Conservation (phyloP, 1,140 invertebrate genomes). For the Pseudomyrmex flavicornis region DNA sequence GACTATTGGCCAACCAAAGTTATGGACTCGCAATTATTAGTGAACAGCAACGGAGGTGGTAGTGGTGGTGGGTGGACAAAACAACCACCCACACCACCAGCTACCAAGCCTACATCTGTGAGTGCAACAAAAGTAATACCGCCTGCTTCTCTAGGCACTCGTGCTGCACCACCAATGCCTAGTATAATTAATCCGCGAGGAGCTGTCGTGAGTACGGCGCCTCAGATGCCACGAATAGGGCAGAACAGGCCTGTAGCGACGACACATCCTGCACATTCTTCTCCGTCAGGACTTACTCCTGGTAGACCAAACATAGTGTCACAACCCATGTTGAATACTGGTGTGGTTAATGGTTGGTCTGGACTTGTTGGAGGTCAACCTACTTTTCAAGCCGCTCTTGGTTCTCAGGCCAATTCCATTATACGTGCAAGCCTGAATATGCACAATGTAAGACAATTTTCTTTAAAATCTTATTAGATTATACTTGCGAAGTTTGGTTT, state of each 20-base stretch:
- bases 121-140: slow-evolving; percentile 77
- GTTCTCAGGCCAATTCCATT: slow-evolving; percentile 80
- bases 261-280: slow-evolving; percentile 78
- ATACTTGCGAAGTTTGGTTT: background rate
- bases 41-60: slow-evolving; percentile 87
- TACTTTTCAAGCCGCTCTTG: slow-evolving; percentile 81
- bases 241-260: slow-evolving; percentile 77
- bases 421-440: slow-evolving; percentile 79
- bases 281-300: slow-evolving; percentile 77
- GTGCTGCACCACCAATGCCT: slow-evolving; percentile 70
- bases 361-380: slow-evolving; percentile 85
- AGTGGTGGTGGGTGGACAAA: slow-evolving; percentile 88
- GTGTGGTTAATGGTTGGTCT: slow-evolving; percentile 83
- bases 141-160: slow-evolving; percentile 69
- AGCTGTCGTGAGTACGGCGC: slow-evolving; percentile 68
- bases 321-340: slow-evolving; percentile 80
- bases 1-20: slow-evolving; percentile 96
- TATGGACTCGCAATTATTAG: slow-evolving; percentile 90
- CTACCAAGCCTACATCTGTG: slow-evolving; percentile 61
- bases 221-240: slow-evolving; percentile 74
- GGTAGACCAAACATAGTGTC: slow-evolving; percentile 75
- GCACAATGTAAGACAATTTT: slow-evolving; percentile 79
- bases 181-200: slow-evolving; percentile 74
- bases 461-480: background rate
- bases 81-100: slow-evolving; percentile 84